Conservation (phyloP, 2,113 vertebrate species). For the Melanerpes aurifrons region DNA sequence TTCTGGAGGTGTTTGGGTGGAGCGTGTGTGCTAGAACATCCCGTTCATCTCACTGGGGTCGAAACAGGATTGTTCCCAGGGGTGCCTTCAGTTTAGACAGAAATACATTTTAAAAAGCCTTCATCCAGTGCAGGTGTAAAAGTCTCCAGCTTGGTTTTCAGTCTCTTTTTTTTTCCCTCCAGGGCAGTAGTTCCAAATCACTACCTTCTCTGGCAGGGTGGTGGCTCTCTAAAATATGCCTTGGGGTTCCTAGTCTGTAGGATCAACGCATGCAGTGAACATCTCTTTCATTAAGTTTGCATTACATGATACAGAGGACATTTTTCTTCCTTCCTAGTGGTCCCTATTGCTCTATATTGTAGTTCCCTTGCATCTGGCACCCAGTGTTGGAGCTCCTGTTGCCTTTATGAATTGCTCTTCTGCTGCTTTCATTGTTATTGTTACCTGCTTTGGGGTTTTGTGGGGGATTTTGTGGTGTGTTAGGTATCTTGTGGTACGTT, state of each 20-base stretch:
- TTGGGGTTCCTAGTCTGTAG: neutral
- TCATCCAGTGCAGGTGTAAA: neutral
- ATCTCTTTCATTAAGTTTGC: neutral
- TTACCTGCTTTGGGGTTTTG: neutral
- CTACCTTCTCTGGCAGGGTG: neutral
- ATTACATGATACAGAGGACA: neutral
- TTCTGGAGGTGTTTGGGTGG: neutral
- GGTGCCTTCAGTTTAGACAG: neutral
- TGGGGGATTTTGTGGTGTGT: neutral
- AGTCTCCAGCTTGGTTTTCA: conserved; percentile 5
- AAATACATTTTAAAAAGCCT: neutral
- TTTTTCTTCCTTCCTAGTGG: neutral
- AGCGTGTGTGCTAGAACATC: neutral
- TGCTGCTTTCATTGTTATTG: neutral
- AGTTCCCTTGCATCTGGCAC: neutral
- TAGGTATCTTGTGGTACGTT: too few relatives aligned
- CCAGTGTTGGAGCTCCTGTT: neutral
- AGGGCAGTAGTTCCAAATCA: neutral
- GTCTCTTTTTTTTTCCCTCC: neutral
- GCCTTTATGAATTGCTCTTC: neutral
- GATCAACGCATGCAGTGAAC: neutral
- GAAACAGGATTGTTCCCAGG: neutral
- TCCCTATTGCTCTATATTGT: neutral
- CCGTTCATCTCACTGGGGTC: accelerated
- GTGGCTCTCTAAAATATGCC: neutral